Percentiles rank a stretch among this genome's conserved stretches.
Evolutionary conservation across 2,888 invertebrate genomes (phyloP).

Genomic region (Apamea crenata): DNA sequence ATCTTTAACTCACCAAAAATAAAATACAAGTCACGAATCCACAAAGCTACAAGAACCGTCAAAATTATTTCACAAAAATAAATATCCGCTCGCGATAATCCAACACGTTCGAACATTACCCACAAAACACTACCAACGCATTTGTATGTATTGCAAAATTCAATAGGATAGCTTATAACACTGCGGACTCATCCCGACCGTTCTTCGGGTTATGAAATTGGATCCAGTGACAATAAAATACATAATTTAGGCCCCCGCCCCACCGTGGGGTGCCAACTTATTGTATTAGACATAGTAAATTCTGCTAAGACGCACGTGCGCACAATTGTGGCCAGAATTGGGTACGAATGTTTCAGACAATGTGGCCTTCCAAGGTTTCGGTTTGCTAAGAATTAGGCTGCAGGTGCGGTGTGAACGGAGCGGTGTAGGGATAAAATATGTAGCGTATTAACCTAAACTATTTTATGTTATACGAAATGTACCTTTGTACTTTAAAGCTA

Average conservation of each 20-base stretch:
- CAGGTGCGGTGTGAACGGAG: slow-evolving; percentile 32
- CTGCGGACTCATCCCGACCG: slow-evolving; percentile 77
- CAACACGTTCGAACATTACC: slow-evolving; percentile 69
- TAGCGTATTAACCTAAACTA: slow-evolving; percentile 20
- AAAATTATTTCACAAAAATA: slow-evolving; percentile 60
- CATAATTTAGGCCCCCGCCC: slow-evolving; percentile 82
- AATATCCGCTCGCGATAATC: slow-evolving; percentile 62
- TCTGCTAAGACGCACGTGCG: slow-evolving; percentile 83
- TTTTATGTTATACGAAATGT: neutral
- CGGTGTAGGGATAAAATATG: slow-evolving; percentile 14
- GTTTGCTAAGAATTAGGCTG: slow-evolving; percentile 53
- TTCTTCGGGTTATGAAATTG: slow-evolving; percentile 86
- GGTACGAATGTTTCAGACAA: slow-evolving; percentile 73
- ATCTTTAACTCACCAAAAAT: neutral
- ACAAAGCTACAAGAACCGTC: slow-evolving; percentile 24
- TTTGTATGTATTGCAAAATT: slow-evolving; percentile 85
- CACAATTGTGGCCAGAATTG: slow-evolving; percentile 77
- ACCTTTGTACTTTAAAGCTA: too few relatives aligned
- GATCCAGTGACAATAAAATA: slow-evolving; percentile 85
- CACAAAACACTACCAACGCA: slow-evolving; percentile 76
- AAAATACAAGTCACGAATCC: slow-evolving; percentile 17
- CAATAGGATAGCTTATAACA: slow-evolving; percentile 79
- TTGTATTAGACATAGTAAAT: slow-evolving; percentile 86
- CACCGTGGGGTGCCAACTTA: slow-evolving; percentile 77
- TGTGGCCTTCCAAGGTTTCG: slow-evolving; percentile 57